Conservation (phyloP, 1,140 invertebrate genomes). For the Conus betulinus region DNA sequence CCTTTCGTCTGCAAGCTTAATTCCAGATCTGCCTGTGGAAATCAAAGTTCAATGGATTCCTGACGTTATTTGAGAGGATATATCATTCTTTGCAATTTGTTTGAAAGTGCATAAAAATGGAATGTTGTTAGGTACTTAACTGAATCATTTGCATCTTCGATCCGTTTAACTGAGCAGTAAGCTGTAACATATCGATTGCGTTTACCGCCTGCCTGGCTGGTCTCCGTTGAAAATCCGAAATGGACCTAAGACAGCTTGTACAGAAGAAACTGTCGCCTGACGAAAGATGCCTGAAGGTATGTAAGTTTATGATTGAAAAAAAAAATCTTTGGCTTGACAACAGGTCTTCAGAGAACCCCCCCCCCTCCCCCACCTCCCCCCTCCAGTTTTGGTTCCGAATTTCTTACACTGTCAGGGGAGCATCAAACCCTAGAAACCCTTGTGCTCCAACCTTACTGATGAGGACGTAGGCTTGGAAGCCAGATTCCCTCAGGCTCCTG, state of each 20-base stretch:
- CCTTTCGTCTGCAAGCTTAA: background rate
- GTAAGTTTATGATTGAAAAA: too few relatives aligned
- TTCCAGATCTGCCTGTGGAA: background rate
- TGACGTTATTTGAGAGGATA: background rate
- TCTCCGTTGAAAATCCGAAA: background rate
- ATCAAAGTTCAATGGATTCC: background rate
- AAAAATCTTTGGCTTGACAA: too few relatives aligned
- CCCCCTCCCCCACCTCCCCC: too few relatives aligned
- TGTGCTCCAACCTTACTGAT: too few relatives aligned
- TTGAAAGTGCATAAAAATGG: background rate
- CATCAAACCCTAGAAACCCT: too few relatives aligned
- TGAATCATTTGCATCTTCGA: conserved; percentile 12
- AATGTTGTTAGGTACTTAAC: background rate
- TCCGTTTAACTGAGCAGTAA: background rate
- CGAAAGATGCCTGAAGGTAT: conserved; percentile 48
- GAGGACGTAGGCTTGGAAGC: too few relatives aligned
- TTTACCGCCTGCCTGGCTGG: background rate
- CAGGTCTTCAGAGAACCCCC: too few relatives aligned
- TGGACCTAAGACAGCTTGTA: conserved; percentile 51
- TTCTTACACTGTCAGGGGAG: too few relatives aligned
- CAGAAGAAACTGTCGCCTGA: conserved; percentile 55
- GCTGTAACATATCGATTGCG: background rate
- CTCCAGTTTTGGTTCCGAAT: too few relatives aligned
- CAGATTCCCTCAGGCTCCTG: too few relatives aligned
- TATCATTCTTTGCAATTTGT: background rate